A percentile compares a stretch with the other conserved stretches of the same genome.
Conservation (phyloP, 2,113 vertebrate species). For the Perca fluviatilis region DNA sequence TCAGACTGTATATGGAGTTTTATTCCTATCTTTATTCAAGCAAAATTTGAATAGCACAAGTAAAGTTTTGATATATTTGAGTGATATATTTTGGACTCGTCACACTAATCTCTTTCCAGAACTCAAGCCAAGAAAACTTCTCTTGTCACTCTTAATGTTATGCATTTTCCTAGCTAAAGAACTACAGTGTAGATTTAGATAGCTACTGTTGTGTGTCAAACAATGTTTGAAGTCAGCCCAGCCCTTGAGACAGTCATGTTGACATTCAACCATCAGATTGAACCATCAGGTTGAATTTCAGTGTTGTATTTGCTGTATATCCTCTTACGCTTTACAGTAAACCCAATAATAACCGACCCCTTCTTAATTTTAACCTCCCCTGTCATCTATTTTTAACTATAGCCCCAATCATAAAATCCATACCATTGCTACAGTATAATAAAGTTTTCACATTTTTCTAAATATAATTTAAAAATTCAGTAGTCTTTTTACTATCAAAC, state of each 20-base stretch:
- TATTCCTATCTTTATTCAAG: too few relatives aligned
- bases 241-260: background rate
- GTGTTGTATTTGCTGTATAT: background rate
- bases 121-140: background rate
- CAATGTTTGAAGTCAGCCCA: background rate
- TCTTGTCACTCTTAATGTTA: background rate
- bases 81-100: background rate
- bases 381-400: too few relatives aligned
- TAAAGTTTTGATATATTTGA: slow-evolving; percentile 5
- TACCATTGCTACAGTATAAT: background rate
- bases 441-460: background rate
- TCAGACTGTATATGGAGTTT: background rate
- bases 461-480: background rate
- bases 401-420: background rate
- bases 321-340: background rate
- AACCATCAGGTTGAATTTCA: background rate
- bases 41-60: background rate
- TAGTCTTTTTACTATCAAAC: background rate
- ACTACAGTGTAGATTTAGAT: background rate
- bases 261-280: slow-evolving; percentile 1
- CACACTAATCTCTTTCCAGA: background rate
- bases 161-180: background rate
- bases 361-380: slow-evolving; percentile 1
- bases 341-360: background rate
- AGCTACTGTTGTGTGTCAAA: background rate